These are phyloP conservation scores for Tubiluchus corallicola DNA, from an alignment of 2,888 invertebrate species.

Conservation along the genomic window DNA sequence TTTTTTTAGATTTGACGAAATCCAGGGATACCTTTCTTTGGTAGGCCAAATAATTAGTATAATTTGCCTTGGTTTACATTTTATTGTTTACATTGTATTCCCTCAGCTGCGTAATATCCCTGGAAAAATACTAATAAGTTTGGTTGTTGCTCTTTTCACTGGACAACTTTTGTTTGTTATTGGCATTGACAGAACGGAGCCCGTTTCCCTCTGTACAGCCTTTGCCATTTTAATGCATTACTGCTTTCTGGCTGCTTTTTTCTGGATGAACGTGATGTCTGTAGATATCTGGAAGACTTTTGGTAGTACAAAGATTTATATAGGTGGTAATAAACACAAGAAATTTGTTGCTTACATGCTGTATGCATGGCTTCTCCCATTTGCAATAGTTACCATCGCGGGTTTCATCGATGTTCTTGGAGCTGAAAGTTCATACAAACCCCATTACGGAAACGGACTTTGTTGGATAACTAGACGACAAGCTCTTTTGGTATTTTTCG, in stretches of 20 bases:
- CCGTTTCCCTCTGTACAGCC: no score
- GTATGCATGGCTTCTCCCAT: constrained; percentile 10
- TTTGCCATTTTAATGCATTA: constrained; percentile 27
- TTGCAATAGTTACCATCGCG: background rate
- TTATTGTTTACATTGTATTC: no score
- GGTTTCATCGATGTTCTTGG: background rate
- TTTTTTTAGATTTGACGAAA: no score
- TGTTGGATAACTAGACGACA: constrained; percentile 30
- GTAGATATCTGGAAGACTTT: constrained; percentile 32
- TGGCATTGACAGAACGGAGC: no score
- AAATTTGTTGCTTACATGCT: constrained; percentile 9
- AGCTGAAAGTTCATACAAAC: constrained; percentile 12
- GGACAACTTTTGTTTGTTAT: no score
- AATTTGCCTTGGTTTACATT: no score
- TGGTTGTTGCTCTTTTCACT: no score
- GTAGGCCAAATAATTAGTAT: no score
- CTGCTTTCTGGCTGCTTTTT: constrained; percentile 29
- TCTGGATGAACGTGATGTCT: constrained; percentile 34
- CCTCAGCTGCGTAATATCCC: no score
- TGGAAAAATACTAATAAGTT: no score
- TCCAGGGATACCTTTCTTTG: no score
- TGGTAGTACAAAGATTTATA: constrained; percentile 11
- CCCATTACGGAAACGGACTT: constrained; percentile 19
- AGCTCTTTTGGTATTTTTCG: constrained; percentile 28
- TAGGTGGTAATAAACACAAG: no score